phyloP scores from a whole-genome alignment of 1,140 invertebrate genomes.

The Nylanderia fulva region DNA sequence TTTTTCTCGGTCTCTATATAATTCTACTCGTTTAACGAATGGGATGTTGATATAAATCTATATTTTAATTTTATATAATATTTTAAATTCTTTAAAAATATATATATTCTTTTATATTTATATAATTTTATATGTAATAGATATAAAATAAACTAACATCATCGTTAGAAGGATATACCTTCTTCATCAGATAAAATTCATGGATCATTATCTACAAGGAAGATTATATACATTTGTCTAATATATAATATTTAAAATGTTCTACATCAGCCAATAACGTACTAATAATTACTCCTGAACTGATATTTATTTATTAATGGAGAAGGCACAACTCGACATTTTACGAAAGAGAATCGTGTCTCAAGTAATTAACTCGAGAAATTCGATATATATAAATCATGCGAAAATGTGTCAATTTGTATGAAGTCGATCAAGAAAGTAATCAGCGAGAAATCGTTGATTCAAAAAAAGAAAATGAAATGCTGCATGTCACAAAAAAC shows the following conservation, averaged over 20 bases:
- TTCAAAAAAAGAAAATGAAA: neutral
- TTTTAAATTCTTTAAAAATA: no score
- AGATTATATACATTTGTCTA: constrained; percentile 33
- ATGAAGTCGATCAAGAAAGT: neutral
- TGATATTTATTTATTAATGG: neutral
- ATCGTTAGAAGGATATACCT: no score
- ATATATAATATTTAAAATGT: no score
- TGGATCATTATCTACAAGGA: constrained; percentile 1
- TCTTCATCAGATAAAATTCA: no score
- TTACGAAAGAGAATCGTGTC: neutral
- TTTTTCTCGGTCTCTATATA: no score
- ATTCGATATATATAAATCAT: neutral
- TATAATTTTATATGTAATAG: no score
- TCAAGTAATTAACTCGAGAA: neutral
- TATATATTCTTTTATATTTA: no score
- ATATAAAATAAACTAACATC: no score
- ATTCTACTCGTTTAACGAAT: no score
- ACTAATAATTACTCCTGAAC: constrained; percentile 25
- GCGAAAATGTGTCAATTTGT: neutral
- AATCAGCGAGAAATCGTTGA: neutral
- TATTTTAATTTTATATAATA: no score
- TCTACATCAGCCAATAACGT: constrained; percentile 10
- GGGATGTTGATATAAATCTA: no score
- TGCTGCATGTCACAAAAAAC: neutral
- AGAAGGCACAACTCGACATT: neutral